phyloP scores from a whole-genome alignment of 2,797 vertebrate species.

The Danio albolineatus region DNA sequence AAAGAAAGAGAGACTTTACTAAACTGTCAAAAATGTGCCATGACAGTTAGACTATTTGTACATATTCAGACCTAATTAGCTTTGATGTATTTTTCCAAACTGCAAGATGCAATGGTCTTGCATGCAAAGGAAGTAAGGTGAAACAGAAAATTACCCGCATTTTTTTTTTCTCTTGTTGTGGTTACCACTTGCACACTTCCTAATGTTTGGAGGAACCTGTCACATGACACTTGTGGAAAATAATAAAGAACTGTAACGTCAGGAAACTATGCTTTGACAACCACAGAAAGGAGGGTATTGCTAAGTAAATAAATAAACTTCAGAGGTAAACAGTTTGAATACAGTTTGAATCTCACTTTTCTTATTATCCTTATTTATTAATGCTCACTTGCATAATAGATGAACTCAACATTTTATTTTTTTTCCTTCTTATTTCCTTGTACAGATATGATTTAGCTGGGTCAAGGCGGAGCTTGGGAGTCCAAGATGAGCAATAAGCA shows the following conservation, averaged over 20 bases:
- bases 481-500: conserved; percentile 82
- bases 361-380: neutral
- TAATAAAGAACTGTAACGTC: neutral
- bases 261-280: neutral
- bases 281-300: conserved; percentile 19
- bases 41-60: neutral
- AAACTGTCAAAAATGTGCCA: neutral
- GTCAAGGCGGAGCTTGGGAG: conserved; percentile 19
- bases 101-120: neutral
- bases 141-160: neutral
- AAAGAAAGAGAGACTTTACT: too few species aligned
- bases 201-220: neutral
- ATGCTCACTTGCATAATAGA: neutral
- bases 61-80: neutral
- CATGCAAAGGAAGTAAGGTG: conserved; percentile 28
- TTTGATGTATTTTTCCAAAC: neutral
- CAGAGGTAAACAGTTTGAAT: conserved; percentile 7
- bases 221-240: conserved; percentile 21
- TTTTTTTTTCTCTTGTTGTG: conserved; percentile 21
- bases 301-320: conserved; percentile 21
- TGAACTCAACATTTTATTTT: neutral
- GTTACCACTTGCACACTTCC: conserved; percentile 25
- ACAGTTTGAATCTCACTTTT: neutral
- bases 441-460: conserved; percentile 64
- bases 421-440: conserved; percentile 25